phyloP scores from a whole-genome alignment of 2,113 vertebrate genomes.

The Pelobates fuscus region DNA sequence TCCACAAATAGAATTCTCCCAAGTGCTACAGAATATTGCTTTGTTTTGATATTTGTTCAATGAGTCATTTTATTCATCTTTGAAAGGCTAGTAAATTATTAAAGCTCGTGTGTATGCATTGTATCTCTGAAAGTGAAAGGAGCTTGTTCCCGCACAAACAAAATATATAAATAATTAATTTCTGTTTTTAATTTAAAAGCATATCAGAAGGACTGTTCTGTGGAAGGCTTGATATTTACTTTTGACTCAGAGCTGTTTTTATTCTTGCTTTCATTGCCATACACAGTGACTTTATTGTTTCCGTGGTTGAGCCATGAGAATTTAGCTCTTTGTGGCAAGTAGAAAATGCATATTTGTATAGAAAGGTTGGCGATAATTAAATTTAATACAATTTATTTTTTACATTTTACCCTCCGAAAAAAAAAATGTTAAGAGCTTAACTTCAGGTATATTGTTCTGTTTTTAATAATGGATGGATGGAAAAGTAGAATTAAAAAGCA shows the following conservation, averaged over 20 bases:
- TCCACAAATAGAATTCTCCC: neutral
- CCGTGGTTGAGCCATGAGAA: neutral
- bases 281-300: neutral
- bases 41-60: conserved; percentile 60
- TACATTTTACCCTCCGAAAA: too few relatives aligned
- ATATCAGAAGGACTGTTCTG: conserved; percentile 37
- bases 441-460: too few relatives aligned
- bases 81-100: conserved; percentile 60
- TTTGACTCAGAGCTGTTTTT: conserved; percentile 4
- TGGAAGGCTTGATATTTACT: conserved; percentile 39
- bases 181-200: conserved; percentile 61
- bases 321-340: neutral
- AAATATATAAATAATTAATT: conserved; percentile 67
- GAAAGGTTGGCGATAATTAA: too few relatives aligned
- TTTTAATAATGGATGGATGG: too few relatives aligned
- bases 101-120: conserved; percentile 46
- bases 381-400: too few relatives aligned
- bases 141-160: conserved; percentile 56
- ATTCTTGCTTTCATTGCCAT: neutral
- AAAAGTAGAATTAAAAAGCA: too few relatives aligned
- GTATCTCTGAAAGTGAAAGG: conserved; percentile 56
- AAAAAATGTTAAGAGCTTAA: too few relatives aligned
- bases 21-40: neutral
- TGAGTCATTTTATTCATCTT: conserved; percentile 54
- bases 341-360: neutral